phyloP scores from a whole-genome alignment of 1,140 invertebrate genomes.

The Zaprionus capensis region DNA sequence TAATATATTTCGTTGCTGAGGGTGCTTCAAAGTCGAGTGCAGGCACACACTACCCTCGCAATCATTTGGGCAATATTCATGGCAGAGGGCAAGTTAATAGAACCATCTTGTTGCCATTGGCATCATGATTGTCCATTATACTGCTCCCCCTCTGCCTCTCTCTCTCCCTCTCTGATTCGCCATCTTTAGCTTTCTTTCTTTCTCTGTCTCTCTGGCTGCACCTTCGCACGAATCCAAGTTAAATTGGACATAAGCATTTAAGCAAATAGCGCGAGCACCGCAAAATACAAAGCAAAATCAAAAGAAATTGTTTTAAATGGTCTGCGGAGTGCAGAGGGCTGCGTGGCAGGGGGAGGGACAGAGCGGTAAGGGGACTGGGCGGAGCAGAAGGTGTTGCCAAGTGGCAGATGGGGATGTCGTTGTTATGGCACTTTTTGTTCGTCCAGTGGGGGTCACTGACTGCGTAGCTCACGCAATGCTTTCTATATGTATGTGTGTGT shows the following conservation, averaged over 20 bases:
- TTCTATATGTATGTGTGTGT: slow-evolving; percentile 2
- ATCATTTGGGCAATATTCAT: slow-evolving; percentile 17
- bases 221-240: slow-evolving; percentile 28
- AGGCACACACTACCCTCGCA: not conserved
- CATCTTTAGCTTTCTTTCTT: not conserved
- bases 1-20: not conserved
- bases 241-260: slow-evolving; percentile 60
- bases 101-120: slow-evolving; percentile 48
- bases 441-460: slow-evolving; percentile 46
- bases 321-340: not conserved
- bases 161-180: not conserved
- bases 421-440: slow-evolving; percentile 30
- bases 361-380: not conserved
- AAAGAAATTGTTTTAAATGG: slow-evolving; percentile 77
- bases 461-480: slow-evolving; percentile 2
- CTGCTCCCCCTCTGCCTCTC: not conserved
- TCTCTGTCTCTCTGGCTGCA: not conserved
- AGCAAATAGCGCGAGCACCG: slow-evolving; percentile 49
- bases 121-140: not conserved
- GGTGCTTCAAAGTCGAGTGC: not conserved
- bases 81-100: slow-evolving; percentile 33
- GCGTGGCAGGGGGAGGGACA: not conserved
- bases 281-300: slow-evolving; percentile 61
- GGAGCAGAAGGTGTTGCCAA: not conserved
- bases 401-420: not conserved